These are phyloP conservation scores for Dinothrombium tinctorium DNA, from an alignment of 1,140 invertebrate genomes.

Conservation along the genomic window DNA sequence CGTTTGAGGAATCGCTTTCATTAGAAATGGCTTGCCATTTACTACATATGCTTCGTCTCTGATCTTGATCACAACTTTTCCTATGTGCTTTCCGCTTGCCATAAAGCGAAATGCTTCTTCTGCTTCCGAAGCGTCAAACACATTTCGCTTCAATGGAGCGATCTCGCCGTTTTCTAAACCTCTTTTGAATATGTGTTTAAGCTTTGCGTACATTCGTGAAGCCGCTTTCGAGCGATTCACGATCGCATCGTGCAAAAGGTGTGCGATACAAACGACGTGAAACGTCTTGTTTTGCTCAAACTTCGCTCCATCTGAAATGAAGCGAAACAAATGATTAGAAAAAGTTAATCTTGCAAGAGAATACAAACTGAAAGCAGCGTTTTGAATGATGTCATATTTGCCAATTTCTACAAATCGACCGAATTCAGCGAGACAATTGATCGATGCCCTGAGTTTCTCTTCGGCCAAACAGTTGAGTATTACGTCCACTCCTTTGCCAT, in stretches of 20 bases:
- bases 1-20: conserved; percentile 38
- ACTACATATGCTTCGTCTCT: conserved; percentile 20
- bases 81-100: conserved; percentile 90
- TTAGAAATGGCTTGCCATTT: conserved; percentile 7
- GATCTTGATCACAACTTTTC: conserved; percentile 50
- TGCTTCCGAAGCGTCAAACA: conserved; percentile 57
- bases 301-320: conserved; percentile 43
- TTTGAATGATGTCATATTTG: conserved; percentile 82
- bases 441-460: conserved; percentile 64
- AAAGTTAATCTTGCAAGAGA: conserved; percentile 34
- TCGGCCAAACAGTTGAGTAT: conserved; percentile 81
- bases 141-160: conserved; percentile 47
- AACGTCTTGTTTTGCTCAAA: conserved; percentile 71
- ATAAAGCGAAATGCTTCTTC: conserved; percentile 84
- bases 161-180: conserved; percentile 67
- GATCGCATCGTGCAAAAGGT: conserved; percentile 49
- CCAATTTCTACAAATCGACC: conserved; percentile 85
- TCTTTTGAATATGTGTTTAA: conserved; percentile 34
- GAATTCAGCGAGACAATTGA: conserved; percentile 63
- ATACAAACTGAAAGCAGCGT: conserved; percentile 61
- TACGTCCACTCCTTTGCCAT: conserved; percentile 56
- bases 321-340: not conserved
- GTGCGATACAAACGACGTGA: conserved; percentile 81
- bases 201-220: not conserved
- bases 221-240: conserved; percentile 46